Conservation (phyloP, 2,113 vertebrate species). For the Gracilinanus agilis region DNA sequence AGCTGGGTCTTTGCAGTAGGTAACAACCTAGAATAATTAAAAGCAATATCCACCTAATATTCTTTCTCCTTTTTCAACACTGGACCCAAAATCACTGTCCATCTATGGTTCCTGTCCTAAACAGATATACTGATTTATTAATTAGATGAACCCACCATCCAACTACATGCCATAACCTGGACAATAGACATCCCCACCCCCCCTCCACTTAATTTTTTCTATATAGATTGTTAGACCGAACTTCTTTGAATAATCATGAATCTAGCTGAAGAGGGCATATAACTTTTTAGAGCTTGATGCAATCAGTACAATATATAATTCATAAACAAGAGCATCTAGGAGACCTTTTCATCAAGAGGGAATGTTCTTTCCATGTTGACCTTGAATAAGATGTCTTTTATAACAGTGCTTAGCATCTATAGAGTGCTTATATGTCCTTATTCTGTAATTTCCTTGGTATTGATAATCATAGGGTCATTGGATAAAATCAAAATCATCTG, state of each 20-base stretch:
- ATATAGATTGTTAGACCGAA: background rate
- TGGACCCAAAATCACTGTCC: background rate
- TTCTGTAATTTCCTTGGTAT: background rate
- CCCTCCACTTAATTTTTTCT: background rate
- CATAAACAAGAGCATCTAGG: background rate
- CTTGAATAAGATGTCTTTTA: background rate
- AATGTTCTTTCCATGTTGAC: background rate
- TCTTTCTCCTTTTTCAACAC: background rate
- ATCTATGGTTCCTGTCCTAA: background rate
- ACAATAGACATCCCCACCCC: background rate
- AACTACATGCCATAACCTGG: background rate
- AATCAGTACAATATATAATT: background rate
- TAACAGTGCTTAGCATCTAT: background rate
- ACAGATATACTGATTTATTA: background rate
- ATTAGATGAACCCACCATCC: background rate
- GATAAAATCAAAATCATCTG: background rate
- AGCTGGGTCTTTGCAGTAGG: background rate
- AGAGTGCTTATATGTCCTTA: background rate
- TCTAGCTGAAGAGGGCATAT: background rate
- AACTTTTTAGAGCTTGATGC: background rate
- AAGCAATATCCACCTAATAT: background rate
- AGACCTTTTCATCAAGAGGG: background rate
- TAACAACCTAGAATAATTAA: background rate
- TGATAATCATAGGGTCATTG: background rate
- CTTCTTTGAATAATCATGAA: background rate